These are phyloP conservation scores for Forbesichthys papilliferus DNA, from an alignment of 2,113 vertebrate genomes.

Conservation along the genomic window DNA sequence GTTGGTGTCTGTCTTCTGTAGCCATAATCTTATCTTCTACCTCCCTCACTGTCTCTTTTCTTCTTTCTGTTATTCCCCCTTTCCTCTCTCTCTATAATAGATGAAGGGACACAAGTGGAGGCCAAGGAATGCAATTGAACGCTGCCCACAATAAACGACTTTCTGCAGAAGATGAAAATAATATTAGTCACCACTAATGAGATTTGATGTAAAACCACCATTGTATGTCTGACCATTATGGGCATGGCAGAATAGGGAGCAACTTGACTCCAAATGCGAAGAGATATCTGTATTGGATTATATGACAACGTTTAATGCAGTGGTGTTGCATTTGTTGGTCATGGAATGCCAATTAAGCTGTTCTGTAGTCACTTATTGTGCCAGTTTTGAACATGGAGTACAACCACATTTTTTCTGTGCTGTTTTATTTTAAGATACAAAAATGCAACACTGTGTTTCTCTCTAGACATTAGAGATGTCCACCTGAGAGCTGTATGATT, in stretches of 20 bases:
- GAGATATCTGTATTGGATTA: constrained; percentile 22
- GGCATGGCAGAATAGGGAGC: constrained; percentile 23
- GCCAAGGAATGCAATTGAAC: constrained; percentile 57
- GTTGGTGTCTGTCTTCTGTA: constrained; percentile 43
- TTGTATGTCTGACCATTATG: constrained; percentile 44
- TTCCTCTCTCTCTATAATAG: constrained; percentile 26
- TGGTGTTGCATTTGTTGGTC: constrained; percentile 39
- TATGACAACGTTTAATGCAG: constrained; percentile 36
- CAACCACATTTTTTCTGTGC: constrained; percentile 41
- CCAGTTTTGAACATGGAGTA: constrained; percentile 43
- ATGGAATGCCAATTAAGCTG: constrained; percentile 28
- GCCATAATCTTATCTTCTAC: constrained; percentile 38
- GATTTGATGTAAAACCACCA: constrained; percentile 57
- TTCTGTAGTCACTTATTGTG: constrained; percentile 28
- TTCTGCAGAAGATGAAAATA: constrained; percentile 66
- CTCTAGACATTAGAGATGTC: neutral
- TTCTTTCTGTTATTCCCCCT: neutral
- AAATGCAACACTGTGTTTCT: constrained; percentile 11
- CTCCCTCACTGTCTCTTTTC: neutral
- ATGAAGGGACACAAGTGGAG: constrained; percentile 45
- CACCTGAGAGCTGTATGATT: neutral
- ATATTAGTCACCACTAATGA: constrained; percentile 64
- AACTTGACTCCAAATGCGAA: constrained; percentile 34
- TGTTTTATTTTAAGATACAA: constrained; percentile 36
- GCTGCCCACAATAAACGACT: constrained; percentile 44